Percentiles rank a stretch among this genome's conserved stretches.
phyloP scores from a whole-genome alignment of 2,113 vertebrate species.

The Ammospiza nelsoni region DNA sequence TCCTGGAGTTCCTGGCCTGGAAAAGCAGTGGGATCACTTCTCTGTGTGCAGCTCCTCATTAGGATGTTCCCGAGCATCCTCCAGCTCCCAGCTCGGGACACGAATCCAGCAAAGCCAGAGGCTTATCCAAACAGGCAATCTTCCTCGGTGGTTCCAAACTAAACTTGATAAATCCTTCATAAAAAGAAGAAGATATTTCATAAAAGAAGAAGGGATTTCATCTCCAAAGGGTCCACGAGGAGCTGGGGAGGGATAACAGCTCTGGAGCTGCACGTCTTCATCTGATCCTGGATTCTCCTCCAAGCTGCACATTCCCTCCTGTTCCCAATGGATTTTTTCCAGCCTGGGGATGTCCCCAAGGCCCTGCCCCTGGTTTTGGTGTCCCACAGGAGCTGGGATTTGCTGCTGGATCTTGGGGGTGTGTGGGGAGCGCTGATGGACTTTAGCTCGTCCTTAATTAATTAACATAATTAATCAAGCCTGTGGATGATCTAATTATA shows the following conservation, averaged over 20 bases:
- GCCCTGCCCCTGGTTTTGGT: not conserved
- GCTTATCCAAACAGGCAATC: conserved; percentile 8
- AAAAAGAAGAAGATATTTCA: not conserved
- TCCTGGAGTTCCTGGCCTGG: accelerated
- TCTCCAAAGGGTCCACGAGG: not conserved
- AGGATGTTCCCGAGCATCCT: not conserved
- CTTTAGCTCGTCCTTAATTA: not conserved
- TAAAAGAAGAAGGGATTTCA: not conserved
- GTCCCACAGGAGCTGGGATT: accelerated
- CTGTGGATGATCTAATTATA: conserved; percentile 47
- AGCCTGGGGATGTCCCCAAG: not conserved
- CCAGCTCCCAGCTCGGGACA: not conserved
- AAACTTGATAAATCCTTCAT: not conserved
- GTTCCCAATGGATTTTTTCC: not conserved
- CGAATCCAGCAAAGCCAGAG: not conserved
- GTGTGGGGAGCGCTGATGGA: accelerated
- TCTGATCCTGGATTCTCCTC: not conserved
- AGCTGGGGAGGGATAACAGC: not conserved
- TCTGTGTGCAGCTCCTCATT: not conserved
- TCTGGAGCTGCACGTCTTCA: not conserved
- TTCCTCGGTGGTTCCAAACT: not conserved
- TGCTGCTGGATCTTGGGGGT: not conserved
- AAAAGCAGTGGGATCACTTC: accelerated
- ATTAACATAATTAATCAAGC: conserved; percentile 48
- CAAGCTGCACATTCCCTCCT: accelerated